Percentiles rank a stretch among this genome's conserved stretches.
phyloP scores from a whole-genome alignment of 2,888 invertebrate genomes.

The Drosophila infuscata region DNA sequence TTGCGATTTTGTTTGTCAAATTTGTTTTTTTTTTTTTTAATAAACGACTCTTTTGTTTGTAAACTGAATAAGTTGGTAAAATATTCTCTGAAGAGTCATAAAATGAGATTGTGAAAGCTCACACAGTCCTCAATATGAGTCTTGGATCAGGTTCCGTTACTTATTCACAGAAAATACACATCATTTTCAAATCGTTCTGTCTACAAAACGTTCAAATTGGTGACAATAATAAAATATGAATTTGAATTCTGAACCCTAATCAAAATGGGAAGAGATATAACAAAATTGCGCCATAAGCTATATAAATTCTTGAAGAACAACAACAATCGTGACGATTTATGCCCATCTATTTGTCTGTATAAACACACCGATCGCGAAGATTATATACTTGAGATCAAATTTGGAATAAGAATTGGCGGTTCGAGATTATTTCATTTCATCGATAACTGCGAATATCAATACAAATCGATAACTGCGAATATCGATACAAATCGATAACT shows the following conservation, averaged over 20 bases:
- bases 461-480: background rate
- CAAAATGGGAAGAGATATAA: background rate
- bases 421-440: background rate
- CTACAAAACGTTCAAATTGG: background rate
- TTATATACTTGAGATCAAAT: too few relatives aligned
- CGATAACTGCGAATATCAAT: background rate
- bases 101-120: background rate
- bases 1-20: too few relatives aligned
- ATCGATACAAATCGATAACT: background rate
- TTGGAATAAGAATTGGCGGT: too few relatives aligned
- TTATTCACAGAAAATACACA: background rate
- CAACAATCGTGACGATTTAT: background rate
- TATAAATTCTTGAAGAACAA: background rate
- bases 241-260: background rate
- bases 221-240: background rate
- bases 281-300: background rate
- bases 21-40: background rate
- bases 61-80: background rate
- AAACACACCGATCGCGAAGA: too few relatives aligned
- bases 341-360: background rate
- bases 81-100: background rate
- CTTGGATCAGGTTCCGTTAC: too few relatives aligned
- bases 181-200: background rate
- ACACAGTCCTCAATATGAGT: background rate
- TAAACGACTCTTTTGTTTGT: background rate